These are phyloP conservation scores for Atlantisia rogersi DNA, from an alignment of 2,113 vertebrate genomes.

Conservation along the genomic window DNA sequence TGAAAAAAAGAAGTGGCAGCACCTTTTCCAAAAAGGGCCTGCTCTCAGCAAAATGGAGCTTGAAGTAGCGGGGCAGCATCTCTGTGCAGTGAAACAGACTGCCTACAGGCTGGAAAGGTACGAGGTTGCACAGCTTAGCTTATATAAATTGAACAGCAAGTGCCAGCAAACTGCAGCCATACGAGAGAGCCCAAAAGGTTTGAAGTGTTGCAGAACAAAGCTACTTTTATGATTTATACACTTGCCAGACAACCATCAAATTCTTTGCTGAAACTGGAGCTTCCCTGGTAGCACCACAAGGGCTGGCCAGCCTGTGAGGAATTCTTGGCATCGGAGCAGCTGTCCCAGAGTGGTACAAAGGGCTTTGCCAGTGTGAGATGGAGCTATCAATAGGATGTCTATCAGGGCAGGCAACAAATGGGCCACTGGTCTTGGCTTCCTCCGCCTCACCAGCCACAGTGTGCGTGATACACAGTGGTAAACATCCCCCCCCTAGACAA, in stretches of 20 bases:
- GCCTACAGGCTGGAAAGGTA: constrained; percentile 36
- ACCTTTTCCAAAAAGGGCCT: not conserved
- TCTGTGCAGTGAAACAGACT: not conserved
- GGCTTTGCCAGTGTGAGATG: constrained; percentile 49
- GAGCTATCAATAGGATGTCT: constrained; percentile 69
- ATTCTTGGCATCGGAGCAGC: constrained; percentile 67
- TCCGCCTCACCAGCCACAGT: not conserved
- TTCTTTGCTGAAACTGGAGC: constrained; percentile 72
- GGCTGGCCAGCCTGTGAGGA: constrained; percentile 49
- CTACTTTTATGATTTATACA: constrained; percentile 72
- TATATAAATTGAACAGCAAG: constrained; percentile 46
- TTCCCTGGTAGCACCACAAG: constrained; percentile 62
- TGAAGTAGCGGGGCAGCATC: not conserved
- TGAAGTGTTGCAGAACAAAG: constrained; percentile 71
- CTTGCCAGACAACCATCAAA: constrained; percentile 70
- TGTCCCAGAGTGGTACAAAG: constrained; percentile 62
- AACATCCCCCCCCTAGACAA: not conserved
- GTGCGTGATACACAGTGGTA: not conserved
- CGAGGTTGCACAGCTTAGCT: constrained; percentile 49
- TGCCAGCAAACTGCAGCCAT: constrained; percentile 46
- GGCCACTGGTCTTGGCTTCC: not conserved
- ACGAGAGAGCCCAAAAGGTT: constrained; percentile 5
- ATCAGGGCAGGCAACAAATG: constrained; percentile 56
- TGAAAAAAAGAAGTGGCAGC: not conserved
- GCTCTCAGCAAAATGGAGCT: constrained; percentile 32